A percentile compares a stretch with the other conserved stretches of the same genome.
phyloP scores from a whole-genome alignment of 2,113 vertebrate genomes.

The Pterocles orientalis region DNA sequence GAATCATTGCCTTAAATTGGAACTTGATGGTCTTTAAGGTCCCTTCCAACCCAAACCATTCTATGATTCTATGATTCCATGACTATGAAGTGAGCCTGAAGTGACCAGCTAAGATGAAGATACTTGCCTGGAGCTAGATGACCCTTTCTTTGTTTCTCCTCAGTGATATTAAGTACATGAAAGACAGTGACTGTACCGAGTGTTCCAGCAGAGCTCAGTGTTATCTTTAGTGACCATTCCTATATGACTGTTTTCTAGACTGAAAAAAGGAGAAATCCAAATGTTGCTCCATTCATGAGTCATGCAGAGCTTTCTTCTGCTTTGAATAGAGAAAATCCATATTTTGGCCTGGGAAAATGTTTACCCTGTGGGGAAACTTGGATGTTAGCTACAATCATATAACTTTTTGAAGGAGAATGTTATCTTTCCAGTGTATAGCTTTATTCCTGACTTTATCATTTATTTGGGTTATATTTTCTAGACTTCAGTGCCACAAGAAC shows the following conservation, averaged over 20 bases:
- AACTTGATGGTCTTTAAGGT: too few species aligned
- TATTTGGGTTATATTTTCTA: not conserved
- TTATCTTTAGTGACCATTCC: not conserved
- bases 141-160: not conserved
- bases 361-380: not conserved
- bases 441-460: not conserved
- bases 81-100: not conserved
- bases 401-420: not conserved
- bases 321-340: not conserved
- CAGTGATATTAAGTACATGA: accelerated
- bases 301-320: not conserved
- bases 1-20: not conserved
- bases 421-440: not conserved
- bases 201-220: not conserved
- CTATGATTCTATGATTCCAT: too few species aligned
- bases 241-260: not conserved
- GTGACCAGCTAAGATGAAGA: not conserved
- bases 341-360: not conserved
- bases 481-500: not conserved
- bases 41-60: too few species aligned
- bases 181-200: not conserved
- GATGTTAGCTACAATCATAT: not conserved
- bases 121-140: not conserved
- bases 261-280: not conserved
- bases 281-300: accelerated